Evolutionary conservation across 2,888 invertebrate species (phyloP).

Genomic region (Drosophila testacea): DNA sequence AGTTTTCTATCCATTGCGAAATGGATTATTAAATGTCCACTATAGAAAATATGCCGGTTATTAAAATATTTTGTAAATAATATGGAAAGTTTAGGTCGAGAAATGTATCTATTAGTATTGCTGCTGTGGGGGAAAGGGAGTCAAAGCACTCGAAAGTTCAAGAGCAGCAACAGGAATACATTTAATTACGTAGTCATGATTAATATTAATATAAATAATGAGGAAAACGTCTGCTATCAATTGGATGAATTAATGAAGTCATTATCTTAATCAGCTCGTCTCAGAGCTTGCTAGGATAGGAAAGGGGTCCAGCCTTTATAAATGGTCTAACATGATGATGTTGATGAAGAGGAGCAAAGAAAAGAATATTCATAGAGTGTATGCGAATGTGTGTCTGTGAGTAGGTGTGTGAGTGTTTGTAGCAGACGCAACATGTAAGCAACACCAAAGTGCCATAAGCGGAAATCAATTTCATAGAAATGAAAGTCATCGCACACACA

Average conservation of each 20-base stretch:
- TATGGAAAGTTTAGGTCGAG: background rate
- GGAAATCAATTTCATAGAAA: conserved; percentile 75
- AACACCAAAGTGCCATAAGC: conserved; percentile 78
- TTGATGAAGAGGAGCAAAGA: conserved; percentile 10
- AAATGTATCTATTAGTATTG: background rate
- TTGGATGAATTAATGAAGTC: conserved; percentile 66
- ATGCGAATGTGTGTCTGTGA: conserved; percentile 10
- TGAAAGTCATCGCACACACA: conserved; percentile 55
- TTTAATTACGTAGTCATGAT: conserved; percentile 55
- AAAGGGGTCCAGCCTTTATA: background rate
- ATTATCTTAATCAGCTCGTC: conserved; percentile 65
- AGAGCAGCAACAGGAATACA: background rate
- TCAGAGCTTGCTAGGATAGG: background rate
- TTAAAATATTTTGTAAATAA: no score
- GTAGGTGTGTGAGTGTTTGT: conserved; percentile 26
- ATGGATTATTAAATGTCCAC: no score
- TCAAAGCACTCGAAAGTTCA: background rate
- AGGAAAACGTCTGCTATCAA: conserved; percentile 16
- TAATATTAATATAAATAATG: conserved; percentile 47
- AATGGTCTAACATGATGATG: conserved; percentile 11
- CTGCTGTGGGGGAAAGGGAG: background rate
- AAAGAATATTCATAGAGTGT: conserved; percentile 18
- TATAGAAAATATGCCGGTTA: no score
- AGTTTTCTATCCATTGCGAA: no score
- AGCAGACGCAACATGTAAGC: conserved; percentile 70